phyloP scores from a whole-genome alignment of 2,888 invertebrate species.

The Amphiduros pacificus region DNA sequence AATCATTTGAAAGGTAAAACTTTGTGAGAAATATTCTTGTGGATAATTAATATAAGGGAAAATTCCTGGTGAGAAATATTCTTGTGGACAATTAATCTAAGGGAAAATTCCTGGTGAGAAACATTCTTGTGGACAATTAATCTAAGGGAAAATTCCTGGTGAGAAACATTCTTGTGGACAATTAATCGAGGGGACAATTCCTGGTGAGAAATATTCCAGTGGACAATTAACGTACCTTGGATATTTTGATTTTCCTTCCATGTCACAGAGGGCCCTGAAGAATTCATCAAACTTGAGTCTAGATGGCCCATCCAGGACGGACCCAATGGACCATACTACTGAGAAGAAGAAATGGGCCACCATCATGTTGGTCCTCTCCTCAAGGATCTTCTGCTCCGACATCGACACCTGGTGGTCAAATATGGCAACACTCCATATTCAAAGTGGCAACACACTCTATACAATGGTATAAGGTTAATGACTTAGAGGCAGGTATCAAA shows the following conservation, averaged over 20 bases:
- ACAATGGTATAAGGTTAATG: no score
- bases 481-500: no score
- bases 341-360: slow-evolving; percentile 56
- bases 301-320: slow-evolving; percentile 50
- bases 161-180: neutral
- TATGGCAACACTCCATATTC: no score
- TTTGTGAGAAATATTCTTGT: no score
- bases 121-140: no score
- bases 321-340: slow-evolving; percentile 57
- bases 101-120: no score
- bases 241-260: slow-evolving; percentile 53
- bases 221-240: slow-evolving; percentile 40
- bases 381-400: slow-evolving; percentile 49
- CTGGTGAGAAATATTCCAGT: neutral
- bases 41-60: no score
- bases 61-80: no score
- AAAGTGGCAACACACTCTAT: no score
- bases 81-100: no score
- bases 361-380: slow-evolving; percentile 54
- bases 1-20: no score
- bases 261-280: slow-evolving; percentile 50
- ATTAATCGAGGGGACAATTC: neutral
- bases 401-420: slow-evolving; percentile 33
- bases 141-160: no score
- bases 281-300: slow-evolving; percentile 57